Conservation (phyloP, 1,140 invertebrate genomes). For the Neodiprion virginianus region DNA sequence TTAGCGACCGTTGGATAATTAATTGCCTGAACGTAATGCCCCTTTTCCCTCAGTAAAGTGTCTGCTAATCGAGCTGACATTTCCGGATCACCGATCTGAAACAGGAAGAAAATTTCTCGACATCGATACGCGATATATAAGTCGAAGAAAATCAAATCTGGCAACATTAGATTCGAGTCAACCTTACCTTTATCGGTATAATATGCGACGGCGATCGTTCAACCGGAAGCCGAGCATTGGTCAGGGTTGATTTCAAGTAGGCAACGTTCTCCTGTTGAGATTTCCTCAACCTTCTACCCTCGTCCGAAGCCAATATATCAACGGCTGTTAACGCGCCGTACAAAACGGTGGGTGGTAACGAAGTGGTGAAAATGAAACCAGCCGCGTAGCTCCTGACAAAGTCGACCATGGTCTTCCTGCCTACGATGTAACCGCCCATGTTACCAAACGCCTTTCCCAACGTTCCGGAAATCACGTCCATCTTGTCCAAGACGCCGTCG, state of each 20-base stretch:
- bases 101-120: conserved; percentile 26
- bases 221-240: conserved; percentile 85
- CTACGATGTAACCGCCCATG: conserved; percentile 94
- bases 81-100: conserved; percentile 84
- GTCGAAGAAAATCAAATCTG: not conserved
- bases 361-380: conserved; percentile 98
- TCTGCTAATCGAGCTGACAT: conserved; percentile 84
- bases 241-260: conserved; percentile 84
- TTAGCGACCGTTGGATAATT: conserved; percentile 97
- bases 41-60: conserved; percentile 80
- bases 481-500: conserved; percentile 83
- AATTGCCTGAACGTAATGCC: conserved; percentile 97
- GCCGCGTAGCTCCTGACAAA: conserved; percentile 94
- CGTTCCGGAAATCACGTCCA: conserved; percentile 97
- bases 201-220: conserved; percentile 95
- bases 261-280: conserved; percentile 88
- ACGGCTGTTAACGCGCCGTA: conserved; percentile 83
- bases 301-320: conserved; percentile 83
- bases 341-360: conserved; percentile 91
- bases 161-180: conserved; percentile 8
- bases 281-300: conserved; percentile 80
- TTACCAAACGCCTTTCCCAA: conserved; percentile 98
- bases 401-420: conserved; percentile 80
- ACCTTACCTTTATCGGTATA: conserved; percentile 83
- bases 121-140: conserved; percentile 16